Evolutionary conservation across 2,888 invertebrate species (phyloP).

Genomic region (Choreutis nemorana): DNA sequence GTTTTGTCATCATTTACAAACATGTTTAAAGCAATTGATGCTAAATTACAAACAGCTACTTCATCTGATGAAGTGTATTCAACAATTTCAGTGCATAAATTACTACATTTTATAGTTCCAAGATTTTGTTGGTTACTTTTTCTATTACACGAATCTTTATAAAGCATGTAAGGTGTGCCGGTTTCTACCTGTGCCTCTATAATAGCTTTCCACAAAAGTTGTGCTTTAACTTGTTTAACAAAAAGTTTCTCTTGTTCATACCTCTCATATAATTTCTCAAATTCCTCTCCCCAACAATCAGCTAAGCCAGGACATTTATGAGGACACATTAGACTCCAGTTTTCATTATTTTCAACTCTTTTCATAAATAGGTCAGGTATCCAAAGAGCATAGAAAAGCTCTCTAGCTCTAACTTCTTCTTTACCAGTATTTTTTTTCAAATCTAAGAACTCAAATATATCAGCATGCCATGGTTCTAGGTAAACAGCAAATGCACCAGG

Average conservation of each 20-base stretch:
- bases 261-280: slow-evolving; percentile 84
- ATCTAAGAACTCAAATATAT: slow-evolving; percentile 94
- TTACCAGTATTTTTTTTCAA: slow-evolving; percentile 95
- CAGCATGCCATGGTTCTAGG: slow-evolving; percentile 98
- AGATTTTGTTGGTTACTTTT: slow-evolving; percentile 98
- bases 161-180: slow-evolving; percentile 97
- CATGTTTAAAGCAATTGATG: slow-evolving; percentile 96
- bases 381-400: slow-evolving; percentile 97
- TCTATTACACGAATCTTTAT: slow-evolving; percentile 94
- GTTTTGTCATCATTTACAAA: slow-evolving; percentile 82
- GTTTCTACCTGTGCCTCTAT: slow-evolving; percentile 96
- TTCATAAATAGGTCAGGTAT: slow-evolving; percentile 99
- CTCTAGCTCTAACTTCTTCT: slow-evolving; percentile 93
- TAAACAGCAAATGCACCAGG: slow-evolving; percentile 98
- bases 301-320: slow-evolving; percentile 88
- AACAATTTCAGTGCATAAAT: slow-evolving; percentile 97
- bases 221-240: slow-evolving; percentile 78
- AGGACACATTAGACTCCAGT: slow-evolving; percentile 98
- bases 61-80: slow-evolving; percentile 93
- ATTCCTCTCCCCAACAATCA: slow-evolving; percentile 95
- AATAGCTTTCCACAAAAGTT: slow-evolving; percentile 92
- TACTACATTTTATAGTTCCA: slow-evolving; percentile 98
- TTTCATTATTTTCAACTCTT: slow-evolving; percentile 82
- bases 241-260: slow-evolving; percentile 85
- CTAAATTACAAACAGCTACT: slow-evolving; percentile 97